Conservation (phyloP, 2,888 invertebrate genomes). For the Euplagia quadripunctaria region DNA sequence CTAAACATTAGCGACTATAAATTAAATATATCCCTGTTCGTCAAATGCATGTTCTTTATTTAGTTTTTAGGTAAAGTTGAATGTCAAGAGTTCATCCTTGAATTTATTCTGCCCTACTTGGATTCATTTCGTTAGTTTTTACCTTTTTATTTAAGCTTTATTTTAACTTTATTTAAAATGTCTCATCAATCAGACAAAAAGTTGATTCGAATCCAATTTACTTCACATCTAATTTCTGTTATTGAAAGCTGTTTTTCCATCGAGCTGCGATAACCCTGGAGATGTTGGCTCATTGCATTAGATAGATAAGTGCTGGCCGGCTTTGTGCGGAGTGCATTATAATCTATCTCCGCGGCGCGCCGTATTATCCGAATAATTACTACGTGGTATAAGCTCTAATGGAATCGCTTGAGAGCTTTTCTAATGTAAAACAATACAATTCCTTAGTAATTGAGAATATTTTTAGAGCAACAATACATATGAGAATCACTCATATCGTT, state of each 20-base stretch:
- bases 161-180: no score
- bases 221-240: slow-evolving; percentile 14
- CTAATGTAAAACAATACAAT: background rate
- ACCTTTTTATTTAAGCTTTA: no score
- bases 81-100: no score
- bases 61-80: no score
- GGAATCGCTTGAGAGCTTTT: slow-evolving; percentile 4
- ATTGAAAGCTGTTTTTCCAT: slow-evolving; percentile 9
- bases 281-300: slow-evolving; percentile 44
- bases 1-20: no score
- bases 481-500: no score
- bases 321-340: slow-evolving; percentile 60
- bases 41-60: no score
- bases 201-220: background rate
- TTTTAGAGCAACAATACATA: no score
- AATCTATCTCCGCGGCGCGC: slow-evolving; percentile 42
- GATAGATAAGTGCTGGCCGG: slow-evolving; percentile 49
- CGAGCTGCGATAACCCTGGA: slow-evolving; percentile 36
- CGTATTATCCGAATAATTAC: slow-evolving; percentile 24
- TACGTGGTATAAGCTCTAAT: slow-evolving; percentile 10
- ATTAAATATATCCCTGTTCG: no score
- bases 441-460: background rate
- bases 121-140: no score
- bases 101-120: no score
- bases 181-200: background rate